phyloP scores from a whole-genome alignment of 2,888 invertebrate species.

The Drosophila cognata region DNA sequence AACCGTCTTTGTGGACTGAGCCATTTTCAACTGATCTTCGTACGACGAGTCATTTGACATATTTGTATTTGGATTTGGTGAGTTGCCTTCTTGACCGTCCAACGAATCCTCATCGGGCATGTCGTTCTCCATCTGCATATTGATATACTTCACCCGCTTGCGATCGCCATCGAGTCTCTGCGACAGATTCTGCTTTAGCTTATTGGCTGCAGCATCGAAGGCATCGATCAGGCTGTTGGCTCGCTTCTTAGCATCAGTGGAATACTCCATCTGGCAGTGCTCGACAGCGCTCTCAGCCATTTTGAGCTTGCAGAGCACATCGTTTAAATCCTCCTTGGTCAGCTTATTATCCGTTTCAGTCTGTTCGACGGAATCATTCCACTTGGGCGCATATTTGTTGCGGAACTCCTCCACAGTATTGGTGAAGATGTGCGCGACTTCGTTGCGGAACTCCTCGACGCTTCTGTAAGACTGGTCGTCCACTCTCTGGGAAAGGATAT shows the following conservation, averaged over 20 bases:
- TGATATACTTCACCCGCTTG: background rate
- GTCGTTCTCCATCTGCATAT: background rate
- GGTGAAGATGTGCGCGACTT: slow-evolving; percentile 36
- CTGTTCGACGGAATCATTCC: background rate
- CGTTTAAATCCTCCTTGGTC: background rate
- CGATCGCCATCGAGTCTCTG: background rate
- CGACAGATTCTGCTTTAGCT: slow-evolving; percentile 23
- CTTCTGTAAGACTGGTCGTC: slow-evolving; percentile 20
- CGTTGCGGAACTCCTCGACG: slow-evolving; percentile 43
- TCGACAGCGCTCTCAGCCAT: slow-evolving; percentile 18
- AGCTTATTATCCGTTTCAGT: background rate
- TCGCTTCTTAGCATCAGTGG: background rate
- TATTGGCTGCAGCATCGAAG: background rate
- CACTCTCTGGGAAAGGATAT: slow-evolving; percentile 19
- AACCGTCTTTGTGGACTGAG: background rate
- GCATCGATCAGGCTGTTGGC: slow-evolving; percentile 2
- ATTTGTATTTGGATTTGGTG: background rate
- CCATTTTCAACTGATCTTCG: background rate
- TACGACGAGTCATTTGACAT: background rate
- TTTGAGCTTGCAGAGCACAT: background rate
- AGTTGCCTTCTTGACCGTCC: background rate
- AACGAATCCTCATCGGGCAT: background rate
- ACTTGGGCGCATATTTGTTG: background rate
- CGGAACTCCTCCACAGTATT: slow-evolving; percentile 3
- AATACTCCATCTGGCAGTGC: background rate